These are phyloP conservation scores for Procavia capensis DNA, from an alignment of 2,113 vertebrate genomes.

Conservation along the genomic window DNA sequence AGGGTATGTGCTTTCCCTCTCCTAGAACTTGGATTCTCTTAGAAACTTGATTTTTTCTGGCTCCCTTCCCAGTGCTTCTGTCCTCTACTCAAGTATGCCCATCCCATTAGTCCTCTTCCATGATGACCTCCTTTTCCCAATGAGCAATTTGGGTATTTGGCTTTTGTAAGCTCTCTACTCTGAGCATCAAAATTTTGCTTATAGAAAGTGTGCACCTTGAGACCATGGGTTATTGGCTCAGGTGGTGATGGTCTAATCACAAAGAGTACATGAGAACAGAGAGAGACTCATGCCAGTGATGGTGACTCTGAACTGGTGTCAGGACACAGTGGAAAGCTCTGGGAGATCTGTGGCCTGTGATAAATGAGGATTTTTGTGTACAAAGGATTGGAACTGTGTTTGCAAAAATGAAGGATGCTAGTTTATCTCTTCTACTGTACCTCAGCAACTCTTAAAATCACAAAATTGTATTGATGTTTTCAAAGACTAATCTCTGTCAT, in stretches of 20 bases:
- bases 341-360: neutral
- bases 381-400: neutral
- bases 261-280: neutral
- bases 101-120: neutral
- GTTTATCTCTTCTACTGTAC: neutral
- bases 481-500: neutral
- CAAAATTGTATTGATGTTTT: neutral
- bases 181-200: neutral
- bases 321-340: neutral
- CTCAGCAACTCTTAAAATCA: neutral
- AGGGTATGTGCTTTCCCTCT: neutral
- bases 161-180: neutral
- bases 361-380: neutral
- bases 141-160: neutral
- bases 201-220: neutral
- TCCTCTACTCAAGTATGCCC: neutral
- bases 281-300: neutral
- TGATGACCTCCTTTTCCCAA: neutral
- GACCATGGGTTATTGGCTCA: neutral
- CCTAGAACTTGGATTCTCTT: neutral
- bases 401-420: neutral
- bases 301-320: neutral
- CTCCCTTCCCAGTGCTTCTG: neutral
- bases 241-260: neutral
- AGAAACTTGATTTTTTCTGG: neutral